Evolutionary conservation across 2,113 vertebrate species (phyloP).

Genomic region (Odontesthes bonariensis): DNA sequence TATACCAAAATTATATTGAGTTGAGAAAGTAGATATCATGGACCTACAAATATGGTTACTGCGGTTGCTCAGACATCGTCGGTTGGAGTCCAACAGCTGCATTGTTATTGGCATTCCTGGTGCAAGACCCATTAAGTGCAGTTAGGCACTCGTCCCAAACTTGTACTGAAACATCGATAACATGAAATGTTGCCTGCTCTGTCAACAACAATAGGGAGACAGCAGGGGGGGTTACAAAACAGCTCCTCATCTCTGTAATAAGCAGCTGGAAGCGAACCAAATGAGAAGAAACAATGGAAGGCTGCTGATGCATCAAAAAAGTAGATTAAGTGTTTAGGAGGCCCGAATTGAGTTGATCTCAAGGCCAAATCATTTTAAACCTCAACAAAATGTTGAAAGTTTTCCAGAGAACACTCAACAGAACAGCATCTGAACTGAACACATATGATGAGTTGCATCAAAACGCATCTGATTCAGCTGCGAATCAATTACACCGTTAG

Average conservation of each 20-base stretch:
- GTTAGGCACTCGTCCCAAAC: slow-evolving; percentile 10
- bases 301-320: slow-evolving; percentile 64
- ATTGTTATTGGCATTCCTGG: not conserved
- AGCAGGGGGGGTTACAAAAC: slow-evolving; percentile 36
- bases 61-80: not conserved
- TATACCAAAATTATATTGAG: not conserved
- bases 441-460: not conserved
- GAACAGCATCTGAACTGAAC: slow-evolving; percentile 1
- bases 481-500: not conserved
- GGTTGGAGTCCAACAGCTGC: not conserved
- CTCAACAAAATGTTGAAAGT: slow-evolving; percentile 48
- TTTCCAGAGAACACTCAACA: not conserved
- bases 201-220: slow-evolving; percentile 22
- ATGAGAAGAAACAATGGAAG: slow-evolving; percentile 62
- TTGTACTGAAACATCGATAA: slow-evolving; percentile 30
- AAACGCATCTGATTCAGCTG: slow-evolving; percentile 2
- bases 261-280: slow-evolving; percentile 56
- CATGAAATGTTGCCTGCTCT: slow-evolving; percentile 16
- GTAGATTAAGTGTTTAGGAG: slow-evolving; percentile 63
- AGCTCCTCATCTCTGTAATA: slow-evolving; percentile 32
- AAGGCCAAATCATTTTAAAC: slow-evolving; percentile 35
- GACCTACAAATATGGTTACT: not conserved
- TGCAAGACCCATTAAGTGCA: slow-evolving; percentile 12
- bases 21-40: not conserved
- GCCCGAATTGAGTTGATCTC: slow-evolving; percentile 39